Conservation (phyloP, 2,113 vertebrate species). For the Lepisosteus oculatus region DNA sequence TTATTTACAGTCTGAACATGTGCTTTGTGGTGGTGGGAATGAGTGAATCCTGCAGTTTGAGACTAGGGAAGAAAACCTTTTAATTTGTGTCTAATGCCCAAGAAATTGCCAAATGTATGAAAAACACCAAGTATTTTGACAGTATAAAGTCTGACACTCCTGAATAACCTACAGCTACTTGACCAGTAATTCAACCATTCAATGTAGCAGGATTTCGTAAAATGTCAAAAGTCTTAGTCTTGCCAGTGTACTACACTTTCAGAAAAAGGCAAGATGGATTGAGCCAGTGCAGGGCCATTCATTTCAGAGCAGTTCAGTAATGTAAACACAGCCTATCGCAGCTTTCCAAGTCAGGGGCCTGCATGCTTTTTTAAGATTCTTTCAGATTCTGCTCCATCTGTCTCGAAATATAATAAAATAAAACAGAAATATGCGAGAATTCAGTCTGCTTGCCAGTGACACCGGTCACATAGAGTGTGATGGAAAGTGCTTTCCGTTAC, state of each 20-base stretch:
- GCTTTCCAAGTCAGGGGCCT: not conserved
- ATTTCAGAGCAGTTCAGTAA: not conserved
- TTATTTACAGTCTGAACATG: no score
- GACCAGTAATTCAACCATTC: not conserved
- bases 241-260: not conserved
- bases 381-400: not conserved
- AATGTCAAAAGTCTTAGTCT: not conserved
- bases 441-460: no score
- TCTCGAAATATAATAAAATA: not conserved
- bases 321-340: not conserved
- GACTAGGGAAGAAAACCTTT: no score
- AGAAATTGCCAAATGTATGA: no score
- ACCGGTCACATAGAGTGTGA: no score
- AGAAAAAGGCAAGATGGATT: not conserved
- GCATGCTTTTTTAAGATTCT: not conserved
- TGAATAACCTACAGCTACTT: not conserved
- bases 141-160: no score
- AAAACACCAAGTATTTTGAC: no score
- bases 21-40: no score
- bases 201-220: not conserved
- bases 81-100: no score
- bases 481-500: no score
- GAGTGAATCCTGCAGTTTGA: no score
- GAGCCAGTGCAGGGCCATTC: not conserved
- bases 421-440: no score